These are phyloP conservation scores for Littorina saxatilis DNA, from an alignment of 1,140 invertebrate species.

Conservation along the genomic window DNA sequence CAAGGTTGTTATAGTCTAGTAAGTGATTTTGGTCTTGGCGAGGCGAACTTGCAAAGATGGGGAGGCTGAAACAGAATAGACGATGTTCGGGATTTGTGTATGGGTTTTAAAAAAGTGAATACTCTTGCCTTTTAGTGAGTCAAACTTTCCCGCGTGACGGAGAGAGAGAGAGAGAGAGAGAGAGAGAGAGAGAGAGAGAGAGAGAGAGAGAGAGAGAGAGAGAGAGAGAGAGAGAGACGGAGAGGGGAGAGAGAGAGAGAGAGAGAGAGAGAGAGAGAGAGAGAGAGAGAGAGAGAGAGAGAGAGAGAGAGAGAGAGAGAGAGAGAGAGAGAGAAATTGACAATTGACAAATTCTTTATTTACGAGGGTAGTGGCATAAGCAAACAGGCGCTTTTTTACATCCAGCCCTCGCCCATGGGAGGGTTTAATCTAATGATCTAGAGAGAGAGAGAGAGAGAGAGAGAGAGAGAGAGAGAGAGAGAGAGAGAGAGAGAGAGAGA, in stretches of 20 bases:
- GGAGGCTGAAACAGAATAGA: not conserved
- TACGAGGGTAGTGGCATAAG: too few relatives aligned
- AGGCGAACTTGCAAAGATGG: not conserved
- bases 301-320: too few relatives aligned
- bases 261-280: slow-evolving; percentile 17
- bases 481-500: not conserved
- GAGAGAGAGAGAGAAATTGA: too few relatives aligned
- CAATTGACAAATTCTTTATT: too few relatives aligned
- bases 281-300: not conserved
- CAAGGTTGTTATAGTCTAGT: too few relatives aligned
- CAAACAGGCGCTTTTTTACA: too few relatives aligned
- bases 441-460: slow-evolving; percentile 6
- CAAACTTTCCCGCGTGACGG: too few relatives aligned
- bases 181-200: not conserved
- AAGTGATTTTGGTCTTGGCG: not conserved
- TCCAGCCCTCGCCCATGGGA: too few relatives aligned
- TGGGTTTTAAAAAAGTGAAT: not conserved
- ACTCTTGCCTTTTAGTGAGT: too few relatives aligned
- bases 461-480: slow-evolving; percentile 19
- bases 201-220: slow-evolving; percentile 10
- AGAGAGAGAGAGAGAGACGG: not conserved
- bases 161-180: not conserved
- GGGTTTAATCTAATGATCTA: too few relatives aligned
- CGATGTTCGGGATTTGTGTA: not conserved
- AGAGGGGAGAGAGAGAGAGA: not conserved